Percentiles rank a stretch among this genome's conserved stretches.
Evolutionary conservation across 1,140 invertebrate genomes (phyloP).

Genomic region (Heliconius nattereri): DNA sequence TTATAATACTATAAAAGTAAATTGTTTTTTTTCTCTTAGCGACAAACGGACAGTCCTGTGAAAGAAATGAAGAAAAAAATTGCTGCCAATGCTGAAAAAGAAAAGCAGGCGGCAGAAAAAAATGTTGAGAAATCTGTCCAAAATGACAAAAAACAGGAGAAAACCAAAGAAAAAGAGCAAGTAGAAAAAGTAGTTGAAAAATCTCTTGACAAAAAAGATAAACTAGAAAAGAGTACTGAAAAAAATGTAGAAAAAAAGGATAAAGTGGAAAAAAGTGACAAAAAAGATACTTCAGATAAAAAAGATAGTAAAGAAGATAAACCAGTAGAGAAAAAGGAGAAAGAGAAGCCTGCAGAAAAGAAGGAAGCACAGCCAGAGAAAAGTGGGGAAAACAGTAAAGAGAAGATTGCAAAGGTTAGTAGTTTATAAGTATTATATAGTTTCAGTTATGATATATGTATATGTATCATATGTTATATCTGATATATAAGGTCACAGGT

Average conservation of each 20-base stretch:
- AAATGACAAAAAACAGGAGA: constrained; percentile 46
- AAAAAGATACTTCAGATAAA: constrained; percentile 38
- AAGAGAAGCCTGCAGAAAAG: constrained; percentile 43
- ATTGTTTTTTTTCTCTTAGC: constrained; percentile 38
- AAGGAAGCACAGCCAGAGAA: constrained; percentile 46
- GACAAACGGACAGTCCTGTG: constrained; percentile 62
- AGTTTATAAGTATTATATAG: not conserved
- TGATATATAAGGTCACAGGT: too few species aligned
- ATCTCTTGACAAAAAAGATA: constrained; percentile 42
- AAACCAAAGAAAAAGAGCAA: constrained; percentile 17
- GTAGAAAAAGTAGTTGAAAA: constrained; percentile 51
- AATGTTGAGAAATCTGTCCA: constrained; percentile 40
- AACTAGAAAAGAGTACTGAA: constrained; percentile 44
- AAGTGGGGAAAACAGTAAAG: constrained; percentile 45
- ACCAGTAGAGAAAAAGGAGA: constrained; percentile 22
- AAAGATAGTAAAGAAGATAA: constrained; percentile 44
- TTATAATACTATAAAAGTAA: not conserved
- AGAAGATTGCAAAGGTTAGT: constrained; percentile 62
- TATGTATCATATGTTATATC: too few species aligned
- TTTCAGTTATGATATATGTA: too few species aligned
- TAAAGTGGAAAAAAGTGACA: constrained; percentile 34
- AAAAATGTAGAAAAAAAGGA: constrained; percentile 34
- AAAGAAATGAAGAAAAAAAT: constrained; percentile 77
- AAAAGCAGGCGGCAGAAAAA: constrained; percentile 60
- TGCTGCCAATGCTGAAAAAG: constrained; percentile 69